Evolutionary conservation across 2,113 vertebrate genomes (phyloP), one percentile per base, ranked within the genome.

Genomic region (Tylochromis polylepis): DNA sequence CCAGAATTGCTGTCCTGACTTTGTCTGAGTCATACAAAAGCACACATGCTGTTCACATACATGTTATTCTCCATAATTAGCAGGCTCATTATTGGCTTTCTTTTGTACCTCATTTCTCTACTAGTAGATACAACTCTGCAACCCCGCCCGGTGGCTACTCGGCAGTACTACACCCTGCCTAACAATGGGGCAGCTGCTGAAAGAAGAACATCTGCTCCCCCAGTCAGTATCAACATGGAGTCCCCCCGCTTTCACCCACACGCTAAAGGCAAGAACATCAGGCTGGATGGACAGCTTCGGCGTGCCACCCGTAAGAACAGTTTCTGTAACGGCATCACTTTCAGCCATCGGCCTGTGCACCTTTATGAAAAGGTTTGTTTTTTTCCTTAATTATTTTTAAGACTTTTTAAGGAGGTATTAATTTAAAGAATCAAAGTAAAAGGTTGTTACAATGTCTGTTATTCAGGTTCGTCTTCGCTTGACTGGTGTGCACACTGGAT

Each of bases 281-380:
- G 98, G 2, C 96, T 99, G 94, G 99, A 99, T 10, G 96, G 97
- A 16, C 97, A 99, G 87, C 98, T 98, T 70, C 97, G 98, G 49
- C 96, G 96, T 14, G 99, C 99, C 85, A 98, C 97, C 0, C 97
- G 99, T 81, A 97, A 98, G 87, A 99, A 98, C 96, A 99, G 98
- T 90, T 99, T 99, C 96, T 99, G 98, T 90, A 98, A 99, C 0
- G 99, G 99, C 5, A 96, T 99, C 94, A 99, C 99, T 2, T 99
- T 99, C 95, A 99, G 98, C 91, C 97, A 99, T 92, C 94, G 98
- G 57, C 98, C 99, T 31, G 97, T 99, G 86, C 97, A 97, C 59
- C 97, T 99, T 53, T 99, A 99, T 2, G 98, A 99, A 95, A 98
- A 99, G 94, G 95, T 96, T 59, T 22, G 88, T 82, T 60, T 36